These are phyloP conservation scores for Arvicola amphibius DNA, from an alignment of 2,797 vertebrate species.

Conservation along the genomic window DNA sequence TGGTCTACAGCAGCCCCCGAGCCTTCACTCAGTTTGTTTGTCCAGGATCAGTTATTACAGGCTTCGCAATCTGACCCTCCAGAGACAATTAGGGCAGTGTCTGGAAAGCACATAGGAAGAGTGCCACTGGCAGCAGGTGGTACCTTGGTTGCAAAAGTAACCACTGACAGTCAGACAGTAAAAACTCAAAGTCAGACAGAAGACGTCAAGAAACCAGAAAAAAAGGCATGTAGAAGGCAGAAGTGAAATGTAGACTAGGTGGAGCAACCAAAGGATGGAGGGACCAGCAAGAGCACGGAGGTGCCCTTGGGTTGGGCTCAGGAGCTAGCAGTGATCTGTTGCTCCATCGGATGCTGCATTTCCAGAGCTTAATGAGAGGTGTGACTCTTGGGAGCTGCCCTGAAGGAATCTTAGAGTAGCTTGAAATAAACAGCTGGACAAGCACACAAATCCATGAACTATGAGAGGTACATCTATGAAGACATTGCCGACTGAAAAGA, in stretches of 20 bases:
- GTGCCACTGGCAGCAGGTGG: neutral
- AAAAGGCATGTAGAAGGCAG: neutral
- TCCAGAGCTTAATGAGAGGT: neutral
- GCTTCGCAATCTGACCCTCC: neutral
- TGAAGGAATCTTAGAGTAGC: neutral
- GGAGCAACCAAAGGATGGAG: neutral
- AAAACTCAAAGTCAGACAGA: constrained; percentile 5
- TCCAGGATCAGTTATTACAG: neutral
- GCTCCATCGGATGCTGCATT: neutral
- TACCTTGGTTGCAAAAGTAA: neutral
- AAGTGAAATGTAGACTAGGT: neutral
- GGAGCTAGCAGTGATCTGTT: too few species aligned
- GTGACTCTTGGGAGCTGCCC: neutral
- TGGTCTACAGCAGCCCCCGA: neutral
- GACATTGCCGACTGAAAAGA: neutral
- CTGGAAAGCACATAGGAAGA: neutral
- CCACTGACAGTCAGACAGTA: neutral
- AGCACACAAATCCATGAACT: neutral
- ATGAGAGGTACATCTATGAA: neutral
- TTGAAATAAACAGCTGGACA: neutral
- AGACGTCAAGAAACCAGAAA: neutral
- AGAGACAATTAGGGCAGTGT: neutral
- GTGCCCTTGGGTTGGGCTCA: neutral
- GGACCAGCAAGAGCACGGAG: neutral
- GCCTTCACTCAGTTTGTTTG: neutral